Base-by-base conservation (phyloP, 1,140 invertebrate species). In the Protaetia brevitarsis region DNA sequence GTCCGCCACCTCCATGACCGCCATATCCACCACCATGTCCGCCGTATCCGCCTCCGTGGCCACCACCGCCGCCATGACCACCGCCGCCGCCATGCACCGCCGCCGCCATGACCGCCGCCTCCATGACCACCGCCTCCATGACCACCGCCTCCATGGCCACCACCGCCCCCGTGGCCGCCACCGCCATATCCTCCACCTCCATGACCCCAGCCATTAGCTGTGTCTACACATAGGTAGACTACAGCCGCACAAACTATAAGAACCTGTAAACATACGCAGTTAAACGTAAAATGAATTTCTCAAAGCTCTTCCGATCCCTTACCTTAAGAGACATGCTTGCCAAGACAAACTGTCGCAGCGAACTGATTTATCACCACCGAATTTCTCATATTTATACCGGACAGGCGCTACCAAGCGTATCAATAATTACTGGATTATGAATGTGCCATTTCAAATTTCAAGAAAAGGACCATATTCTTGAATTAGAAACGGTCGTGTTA, bases 401-500 rank as follows among this genome's bases (percentile, higher is more conserved):
- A 23, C 41, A 51, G 41, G 26, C 21, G 26, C 19, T 51, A 51
- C 26, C 26, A 51, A 51, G 41, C 41, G 41, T 51, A 51, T 51
- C 41, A 51, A 51, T 51, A 51, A 51, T 51, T 51, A 51, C 19
- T 51, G 11, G 26, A 51, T 51, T 23, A 51, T 19, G 41, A 51
- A 51, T 23, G 41, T 23, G 26, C 10, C 19, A 51, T 51, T 23
- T 51, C 19, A 10, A 10, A 10, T 51, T 37, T 37, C 16, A 37
- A 11, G 34, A 13, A 37, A 37, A 37, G 5, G 34, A 37, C 34
- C 10, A 37, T 37, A 37, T 37, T 11, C n/a, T n/a, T 11, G 34
- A 37, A 37, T 37, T 37, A 37, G 34, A 37, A 37, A 37, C 34
- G 34, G 34, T n/a, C n/a, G n/a, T 37, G 10, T 51, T 23, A 51